phyloP scores from a whole-genome alignment of 2,113 vertebrate genomes.

The Ia io region DNA sequence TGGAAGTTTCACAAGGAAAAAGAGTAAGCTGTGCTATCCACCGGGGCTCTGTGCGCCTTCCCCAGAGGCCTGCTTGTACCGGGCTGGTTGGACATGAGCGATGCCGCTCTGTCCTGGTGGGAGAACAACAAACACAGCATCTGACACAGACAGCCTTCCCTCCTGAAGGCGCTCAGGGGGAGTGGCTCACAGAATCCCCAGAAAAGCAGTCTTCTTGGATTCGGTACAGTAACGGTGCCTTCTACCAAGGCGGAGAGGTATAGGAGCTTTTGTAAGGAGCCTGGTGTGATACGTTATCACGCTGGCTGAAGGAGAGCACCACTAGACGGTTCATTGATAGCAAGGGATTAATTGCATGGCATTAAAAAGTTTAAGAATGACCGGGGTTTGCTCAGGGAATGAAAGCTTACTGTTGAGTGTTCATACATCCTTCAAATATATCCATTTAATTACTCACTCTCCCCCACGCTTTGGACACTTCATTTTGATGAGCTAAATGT shows the following conservation, averaged over 20 bases:
- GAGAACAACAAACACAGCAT: neutral
- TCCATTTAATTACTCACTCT: constrained; percentile 65
- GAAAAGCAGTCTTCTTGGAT: neutral
- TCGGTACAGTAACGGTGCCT: neutral
- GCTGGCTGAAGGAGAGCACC: constrained; percentile 66
- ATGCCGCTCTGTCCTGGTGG: neutral
- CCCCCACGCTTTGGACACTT: constrained; percentile 68
- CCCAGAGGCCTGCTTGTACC: neutral
- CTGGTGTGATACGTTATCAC: constrained; percentile 42
- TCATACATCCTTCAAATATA: constrained; percentile 73
- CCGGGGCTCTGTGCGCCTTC: constrained; percentile 14
- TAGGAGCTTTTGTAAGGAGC: constrained; percentile 29
- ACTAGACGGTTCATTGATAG: constrained; percentile 48
- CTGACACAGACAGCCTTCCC: neutral
- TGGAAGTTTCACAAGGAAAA: constrained; percentile 59
- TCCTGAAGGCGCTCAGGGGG: neutral
- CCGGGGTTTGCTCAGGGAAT: constrained; percentile 50
- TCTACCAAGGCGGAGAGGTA: neutral
- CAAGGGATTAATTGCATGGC: constrained; percentile 76
- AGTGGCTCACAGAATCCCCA: neutral
- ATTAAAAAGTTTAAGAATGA: constrained; percentile 74
- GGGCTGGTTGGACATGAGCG: constrained; percentile 26
- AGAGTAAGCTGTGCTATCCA: constrained; percentile 36
- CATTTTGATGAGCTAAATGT: constrained; percentile 77
- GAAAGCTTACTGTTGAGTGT: constrained; percentile 75